These are phyloP conservation scores for Pentalonia nigronervosa DNA, from an alignment of 1,140 invertebrate species.

Conservation along the genomic window DNA sequence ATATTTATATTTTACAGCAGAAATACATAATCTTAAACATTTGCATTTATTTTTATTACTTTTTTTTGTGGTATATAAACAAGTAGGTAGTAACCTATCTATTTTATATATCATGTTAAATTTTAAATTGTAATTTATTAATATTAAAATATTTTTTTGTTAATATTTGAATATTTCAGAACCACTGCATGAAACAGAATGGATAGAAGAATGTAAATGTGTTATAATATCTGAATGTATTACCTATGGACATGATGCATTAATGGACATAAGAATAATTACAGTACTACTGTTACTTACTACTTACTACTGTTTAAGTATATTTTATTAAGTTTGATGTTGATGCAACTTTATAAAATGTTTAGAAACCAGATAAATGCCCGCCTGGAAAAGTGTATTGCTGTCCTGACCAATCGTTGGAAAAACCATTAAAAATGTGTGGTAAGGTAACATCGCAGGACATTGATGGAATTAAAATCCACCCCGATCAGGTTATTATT, in stretches of 20 bases:
- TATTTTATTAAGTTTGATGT: neutral
- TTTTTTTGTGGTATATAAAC: neutral
- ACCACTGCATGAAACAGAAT: neutral
- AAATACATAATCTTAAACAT: neutral
- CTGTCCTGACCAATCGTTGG: conserved; percentile 4
- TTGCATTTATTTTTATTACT: too few relatives aligned
- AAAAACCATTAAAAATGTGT: conserved; percentile 40
- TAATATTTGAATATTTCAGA: conserved; percentile 22
- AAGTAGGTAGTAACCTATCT: neutral
- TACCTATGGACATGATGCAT: neutral
- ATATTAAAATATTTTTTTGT: neutral
- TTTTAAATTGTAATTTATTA: neutral
- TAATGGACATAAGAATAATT: conserved; percentile 47
- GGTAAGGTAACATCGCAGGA: conserved; percentile 7
- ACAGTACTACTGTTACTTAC: neutral
- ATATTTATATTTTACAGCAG: neutral
- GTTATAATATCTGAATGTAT: neutral
- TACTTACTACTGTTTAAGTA: neutral
- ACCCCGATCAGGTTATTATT: neutral
- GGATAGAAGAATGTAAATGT: conserved; percentile 50
- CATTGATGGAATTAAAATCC: conserved; percentile 24
- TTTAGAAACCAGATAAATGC: conserved; percentile 53
- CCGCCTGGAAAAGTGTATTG: conserved; percentile 33
- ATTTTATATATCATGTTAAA: neutral
- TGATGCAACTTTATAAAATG: neutral